phyloP scores from a whole-genome alignment of 2,888 invertebrate species.

The Heliconius hortense region DNA sequence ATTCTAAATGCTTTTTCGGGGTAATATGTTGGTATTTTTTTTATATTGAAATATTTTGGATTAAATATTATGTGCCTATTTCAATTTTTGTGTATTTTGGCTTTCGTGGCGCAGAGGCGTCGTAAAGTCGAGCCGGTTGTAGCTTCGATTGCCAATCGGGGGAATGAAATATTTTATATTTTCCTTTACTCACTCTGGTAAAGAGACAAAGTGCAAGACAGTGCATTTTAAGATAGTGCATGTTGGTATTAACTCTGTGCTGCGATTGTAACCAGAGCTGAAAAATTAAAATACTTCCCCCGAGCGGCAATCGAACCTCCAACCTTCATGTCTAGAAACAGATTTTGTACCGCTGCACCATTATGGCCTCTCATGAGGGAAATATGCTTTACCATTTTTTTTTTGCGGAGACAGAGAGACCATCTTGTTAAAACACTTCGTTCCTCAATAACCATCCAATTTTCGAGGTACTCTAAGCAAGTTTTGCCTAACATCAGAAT shows the following conservation, averaged over 20 bases:
- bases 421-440: not conserved
- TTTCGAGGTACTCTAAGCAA: not conserved
- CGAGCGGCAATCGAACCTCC: not conserved
- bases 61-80: not conserved
- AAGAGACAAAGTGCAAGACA: too few relatives aligned
- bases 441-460: not conserved
- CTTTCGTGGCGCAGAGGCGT: not conserved
- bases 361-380: not conserved
- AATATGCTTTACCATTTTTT: not conserved
- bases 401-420: too few relatives aligned
- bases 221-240: not conserved
- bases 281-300: not conserved
- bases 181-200: too few relatives aligned
- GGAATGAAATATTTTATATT: too few relatives aligned
- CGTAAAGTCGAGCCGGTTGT: not conserved
- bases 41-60: not conserved
- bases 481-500: too few relatives aligned
- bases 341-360: not conserved
- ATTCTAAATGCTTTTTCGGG: conserved; percentile 19
- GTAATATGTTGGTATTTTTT: not conserved
- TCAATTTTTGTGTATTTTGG: not conserved
- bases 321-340: not conserved
- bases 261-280: too few relatives aligned
- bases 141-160: not conserved
- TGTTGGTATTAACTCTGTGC: too few relatives aligned